A percentile compares a stretch with the other conserved stretches of the same genome.
Conservation (phyloP, 2,113 vertebrate genomes). For the Mirza zaza region DNA sequence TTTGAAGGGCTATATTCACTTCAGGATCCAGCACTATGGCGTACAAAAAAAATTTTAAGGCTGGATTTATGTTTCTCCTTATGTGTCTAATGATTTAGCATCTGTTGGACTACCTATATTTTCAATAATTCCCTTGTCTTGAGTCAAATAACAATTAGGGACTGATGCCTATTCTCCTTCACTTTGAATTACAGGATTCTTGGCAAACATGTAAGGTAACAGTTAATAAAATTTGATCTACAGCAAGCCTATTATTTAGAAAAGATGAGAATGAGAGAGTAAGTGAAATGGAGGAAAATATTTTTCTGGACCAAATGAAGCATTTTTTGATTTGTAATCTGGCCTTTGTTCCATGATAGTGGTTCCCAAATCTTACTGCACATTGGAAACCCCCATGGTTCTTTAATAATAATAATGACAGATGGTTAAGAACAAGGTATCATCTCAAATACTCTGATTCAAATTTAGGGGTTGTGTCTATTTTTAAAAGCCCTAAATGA, state of each 20-base stretch:
- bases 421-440: neutral
- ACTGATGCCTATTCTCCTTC: neutral
- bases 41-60: neutral
- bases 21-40: neutral
- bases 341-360: neutral
- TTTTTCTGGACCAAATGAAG: neutral
- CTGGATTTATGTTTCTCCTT: neutral
- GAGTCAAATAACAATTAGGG: neutral
- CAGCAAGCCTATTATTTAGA: neutral
- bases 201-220: neutral
- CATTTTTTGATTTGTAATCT: neutral
- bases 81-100: neutral
- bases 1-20: neutral
- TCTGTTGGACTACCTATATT: neutral
- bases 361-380: neutral
- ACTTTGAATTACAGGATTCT: slow-evolving; percentile 16
- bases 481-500: neutral
- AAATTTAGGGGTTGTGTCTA: neutral
- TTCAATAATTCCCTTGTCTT: neutral
- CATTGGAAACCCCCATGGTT: neutral
- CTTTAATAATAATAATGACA: neutral
- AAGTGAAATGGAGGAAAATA: neutral
- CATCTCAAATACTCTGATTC: neutral
- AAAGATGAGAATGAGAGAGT: neutral
- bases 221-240: neutral